Evolutionary conservation across 1,140 invertebrate species (phyloP).

Genomic region (Drosophila mayri): DNA sequence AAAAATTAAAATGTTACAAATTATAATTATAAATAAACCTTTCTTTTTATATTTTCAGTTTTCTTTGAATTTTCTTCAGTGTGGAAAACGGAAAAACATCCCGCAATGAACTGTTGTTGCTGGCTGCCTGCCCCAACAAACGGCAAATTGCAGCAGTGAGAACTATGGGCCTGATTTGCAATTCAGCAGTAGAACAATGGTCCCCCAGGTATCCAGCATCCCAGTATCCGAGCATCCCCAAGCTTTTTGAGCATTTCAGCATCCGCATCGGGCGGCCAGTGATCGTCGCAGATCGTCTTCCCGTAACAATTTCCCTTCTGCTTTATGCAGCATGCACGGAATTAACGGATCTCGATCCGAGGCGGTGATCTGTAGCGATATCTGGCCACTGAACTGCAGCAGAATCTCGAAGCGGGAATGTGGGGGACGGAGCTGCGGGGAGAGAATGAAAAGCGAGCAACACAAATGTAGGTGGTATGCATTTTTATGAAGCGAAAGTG

Average conservation of each 20-base stretch:
- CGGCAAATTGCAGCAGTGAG: constrained; percentile 75
- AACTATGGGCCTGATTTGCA: constrained; percentile 77
- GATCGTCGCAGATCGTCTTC: constrained; percentile 62
- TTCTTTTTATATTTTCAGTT: no score
- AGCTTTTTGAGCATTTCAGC: constrained; percentile 15
- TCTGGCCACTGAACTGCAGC: constrained; percentile 47
- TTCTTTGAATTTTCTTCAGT: constrained; percentile 1
- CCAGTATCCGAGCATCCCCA: constrained; percentile 10
- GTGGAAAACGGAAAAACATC: constrained; percentile 48
- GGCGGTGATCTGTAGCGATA: constrained; percentile 17
- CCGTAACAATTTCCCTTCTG: constrained; percentile 75
- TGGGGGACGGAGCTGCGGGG: not conserved
- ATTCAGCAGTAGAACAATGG: constrained; percentile 76
- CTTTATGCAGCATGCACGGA: constrained; percentile 71
- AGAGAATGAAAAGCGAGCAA: constrained; percentile 42
- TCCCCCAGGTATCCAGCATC: constrained; percentile 53
- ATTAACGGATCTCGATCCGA: constrained; percentile 63
- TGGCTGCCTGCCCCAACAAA: constrained; percentile 76
- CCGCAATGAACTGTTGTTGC: constrained; percentile 34
- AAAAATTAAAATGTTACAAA: not conserved
- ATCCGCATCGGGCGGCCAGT: constrained; percentile 42
- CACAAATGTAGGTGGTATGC: constrained; percentile 78
- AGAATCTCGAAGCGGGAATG: not conserved
- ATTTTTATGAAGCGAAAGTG: constrained; percentile 81
- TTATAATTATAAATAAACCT: not conserved